phyloP scores from a whole-genome alignment of 2,113 vertebrate species.

The Coptodon bakossiorum region DNA sequence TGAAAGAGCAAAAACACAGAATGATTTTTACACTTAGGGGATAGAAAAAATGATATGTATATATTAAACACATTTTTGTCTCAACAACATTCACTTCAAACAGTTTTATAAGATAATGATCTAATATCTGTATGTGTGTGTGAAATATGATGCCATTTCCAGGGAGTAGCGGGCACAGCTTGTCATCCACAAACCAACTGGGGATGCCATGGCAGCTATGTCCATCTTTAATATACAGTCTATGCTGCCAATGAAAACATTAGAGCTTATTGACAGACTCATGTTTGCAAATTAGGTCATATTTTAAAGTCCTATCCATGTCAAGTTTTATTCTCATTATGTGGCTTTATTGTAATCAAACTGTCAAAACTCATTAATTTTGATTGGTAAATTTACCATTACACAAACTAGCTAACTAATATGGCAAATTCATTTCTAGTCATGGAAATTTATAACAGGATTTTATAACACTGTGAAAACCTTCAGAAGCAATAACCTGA shows the following conservation, averaged over 20 bases:
- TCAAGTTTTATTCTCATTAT: background rate
- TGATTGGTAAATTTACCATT: background rate
- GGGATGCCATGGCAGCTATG: background rate
- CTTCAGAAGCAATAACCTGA: background rate
- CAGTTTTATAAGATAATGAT: background rate
- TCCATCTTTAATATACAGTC: background rate
- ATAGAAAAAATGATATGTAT: background rate
- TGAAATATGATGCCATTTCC: background rate
- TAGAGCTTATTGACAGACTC: background rate
- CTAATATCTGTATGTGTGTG: background rate
- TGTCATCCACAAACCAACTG: background rate
- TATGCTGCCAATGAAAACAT: background rate
- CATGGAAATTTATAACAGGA: background rate
- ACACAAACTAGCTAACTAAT: background rate
- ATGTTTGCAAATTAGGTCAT: fast-evolving
- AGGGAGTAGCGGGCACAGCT: background rate
- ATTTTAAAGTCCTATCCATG: background rate
- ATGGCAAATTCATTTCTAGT: background rate
- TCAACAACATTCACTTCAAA: background rate
- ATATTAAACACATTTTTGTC: background rate
- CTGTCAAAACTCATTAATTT: background rate
- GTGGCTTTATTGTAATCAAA: background rate
- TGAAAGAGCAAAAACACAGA: background rate
- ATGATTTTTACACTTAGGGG: background rate
- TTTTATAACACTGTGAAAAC: background rate